Evolutionary conservation across 2,797 vertebrate genomes (phyloP).

Genomic region (Cygnus olor): DNA sequence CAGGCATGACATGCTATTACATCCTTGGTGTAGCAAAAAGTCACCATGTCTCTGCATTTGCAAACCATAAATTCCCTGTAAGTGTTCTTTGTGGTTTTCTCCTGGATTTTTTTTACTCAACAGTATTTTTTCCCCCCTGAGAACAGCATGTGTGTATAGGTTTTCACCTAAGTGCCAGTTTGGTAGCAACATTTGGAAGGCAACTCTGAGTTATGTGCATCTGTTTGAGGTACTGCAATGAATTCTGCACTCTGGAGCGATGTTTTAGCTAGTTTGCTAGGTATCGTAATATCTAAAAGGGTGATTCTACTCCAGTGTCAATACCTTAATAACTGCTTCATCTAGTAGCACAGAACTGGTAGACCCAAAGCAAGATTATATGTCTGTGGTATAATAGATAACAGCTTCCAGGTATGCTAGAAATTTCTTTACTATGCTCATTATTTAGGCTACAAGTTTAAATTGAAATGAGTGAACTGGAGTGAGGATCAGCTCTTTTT

Average conservation of each 20-base stretch:
- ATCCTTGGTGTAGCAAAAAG: neutral
- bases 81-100: neutral
- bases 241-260: neutral
- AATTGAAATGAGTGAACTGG: neutral
- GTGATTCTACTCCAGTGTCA: neutral
- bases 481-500: neutral
- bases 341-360: neutral
- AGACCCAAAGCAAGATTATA: neutral
- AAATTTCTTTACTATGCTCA: neutral
- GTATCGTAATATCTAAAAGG: neutral
- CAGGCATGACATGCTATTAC: neutral
- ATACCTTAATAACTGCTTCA: neutral
- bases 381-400: neutral
- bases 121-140: neutral
- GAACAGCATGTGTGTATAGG: fast-evolving
- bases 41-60: neutral
- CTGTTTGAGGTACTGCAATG: neutral
- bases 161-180: neutral
- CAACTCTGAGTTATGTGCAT: neutral
- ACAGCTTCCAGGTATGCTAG: neutral
- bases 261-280: neutral
- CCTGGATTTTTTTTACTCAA: neutral
- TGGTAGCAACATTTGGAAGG: neutral
- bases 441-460: neutral
- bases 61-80: neutral